These are phyloP conservation scores for Archaeoteleia sp. DNA, from an alignment of 2,888 invertebrate genomes.

Conservation along the genomic window DNA sequence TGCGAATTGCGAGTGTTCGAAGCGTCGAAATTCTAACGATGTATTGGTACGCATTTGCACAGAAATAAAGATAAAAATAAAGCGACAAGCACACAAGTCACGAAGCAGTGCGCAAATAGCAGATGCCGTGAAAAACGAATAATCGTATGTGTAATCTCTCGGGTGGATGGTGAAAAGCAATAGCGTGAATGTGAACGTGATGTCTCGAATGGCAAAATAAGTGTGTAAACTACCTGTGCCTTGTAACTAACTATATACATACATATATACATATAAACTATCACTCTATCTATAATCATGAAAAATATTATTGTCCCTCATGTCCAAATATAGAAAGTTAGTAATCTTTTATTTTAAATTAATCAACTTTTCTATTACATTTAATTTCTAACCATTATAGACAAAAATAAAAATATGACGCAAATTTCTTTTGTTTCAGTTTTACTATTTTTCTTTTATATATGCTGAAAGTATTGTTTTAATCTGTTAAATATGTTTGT, in stretches of 20 bases:
- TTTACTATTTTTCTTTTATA: no score
- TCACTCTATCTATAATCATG: conserved; percentile 51
- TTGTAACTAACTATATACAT: conserved; percentile 73
- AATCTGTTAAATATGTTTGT: no score
- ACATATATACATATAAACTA: conserved; percentile 60
- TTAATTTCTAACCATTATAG: conserved; percentile 3
- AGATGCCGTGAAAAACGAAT: conserved; percentile 46
- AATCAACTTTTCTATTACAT: conserved; percentile 1
- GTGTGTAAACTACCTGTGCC: conserved; percentile 75
- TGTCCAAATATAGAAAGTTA: no score
- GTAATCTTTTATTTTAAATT: conserved; percentile 4
- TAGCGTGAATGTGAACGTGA: conserved; percentile 60
- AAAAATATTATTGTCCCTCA: conserved; percentile 31
- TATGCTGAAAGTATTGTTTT: no score
- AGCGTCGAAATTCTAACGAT: conserved; percentile 41
- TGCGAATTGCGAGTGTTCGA: conserved; percentile 8
- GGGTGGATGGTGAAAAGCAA: conserved; percentile 69
- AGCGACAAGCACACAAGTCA: conserved; percentile 12
- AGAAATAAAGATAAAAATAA: conserved; percentile 30
- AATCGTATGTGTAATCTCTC: conserved; percentile 62
- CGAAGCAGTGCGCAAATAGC: conserved; percentile 28
- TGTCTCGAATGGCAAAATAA: conserved; percentile 62
- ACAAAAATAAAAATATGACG: no score
- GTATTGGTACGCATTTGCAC: conserved; percentile 18
- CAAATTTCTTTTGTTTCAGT: no score